Percentiles rank a stretch among this genome's conserved stretches.
phyloP scores from a whole-genome alignment of 1,140 invertebrate genomes.

The Penaeus vannamei region DNA sequence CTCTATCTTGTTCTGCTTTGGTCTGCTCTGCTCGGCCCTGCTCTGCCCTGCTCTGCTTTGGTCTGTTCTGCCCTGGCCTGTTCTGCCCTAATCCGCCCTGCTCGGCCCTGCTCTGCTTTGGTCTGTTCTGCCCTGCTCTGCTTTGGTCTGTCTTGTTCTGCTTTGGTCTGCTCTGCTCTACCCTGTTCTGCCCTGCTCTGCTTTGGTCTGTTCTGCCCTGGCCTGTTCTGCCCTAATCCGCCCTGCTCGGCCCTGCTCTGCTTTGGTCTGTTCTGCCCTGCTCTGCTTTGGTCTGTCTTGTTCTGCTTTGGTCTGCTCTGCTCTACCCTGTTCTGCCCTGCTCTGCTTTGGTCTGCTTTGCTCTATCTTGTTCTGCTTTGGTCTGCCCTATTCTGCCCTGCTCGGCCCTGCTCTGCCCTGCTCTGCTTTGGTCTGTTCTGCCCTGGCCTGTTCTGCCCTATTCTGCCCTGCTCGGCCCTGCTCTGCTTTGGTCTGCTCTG shows the following conservation, averaged over 20 bases:
- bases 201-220: not conserved
- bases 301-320: not conserved
- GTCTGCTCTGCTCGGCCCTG: not conserved
- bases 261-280: not conserved
- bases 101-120: not conserved
- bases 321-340: too few relatives aligned
- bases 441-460: too few relatives aligned
- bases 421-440: too few relatives aligned
- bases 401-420: too few relatives aligned
- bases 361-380: too few relatives aligned
- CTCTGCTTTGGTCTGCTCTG: too few relatives aligned
- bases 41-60: not conserved
- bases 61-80: not conserved
- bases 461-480: too few relatives aligned
- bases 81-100: not conserved
- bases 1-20: too few relatives aligned
- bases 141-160: not conserved
- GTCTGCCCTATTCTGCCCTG: too few relatives aligned
- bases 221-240: not conserved
- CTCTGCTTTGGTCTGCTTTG: too few relatives aligned
- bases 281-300: not conserved
- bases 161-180: not conserved
- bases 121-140: not conserved
- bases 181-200: slow-evolving; percentile 12
- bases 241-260: not conserved